Evolutionary conservation across 2,797 vertebrate species (phyloP).

Genomic region (Chaenodraco wilsoni): DNA sequence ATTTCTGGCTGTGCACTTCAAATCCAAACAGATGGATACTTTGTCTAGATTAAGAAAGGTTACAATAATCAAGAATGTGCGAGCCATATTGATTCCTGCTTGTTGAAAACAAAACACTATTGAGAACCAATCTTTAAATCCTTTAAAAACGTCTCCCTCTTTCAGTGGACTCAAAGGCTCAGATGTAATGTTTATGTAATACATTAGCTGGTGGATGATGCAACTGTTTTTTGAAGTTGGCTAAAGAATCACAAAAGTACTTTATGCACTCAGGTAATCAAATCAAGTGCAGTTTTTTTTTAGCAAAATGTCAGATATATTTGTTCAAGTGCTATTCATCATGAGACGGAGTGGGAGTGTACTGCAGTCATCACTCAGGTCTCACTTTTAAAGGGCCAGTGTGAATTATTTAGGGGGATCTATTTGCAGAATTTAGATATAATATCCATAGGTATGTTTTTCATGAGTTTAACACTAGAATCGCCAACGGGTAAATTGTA

Average conservation of each 20-base stretch:
- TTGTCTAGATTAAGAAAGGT: conserved; percentile 18
- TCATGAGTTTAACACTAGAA: too few species aligned
- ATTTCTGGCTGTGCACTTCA: conserved; percentile 1
- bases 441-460: too few species aligned
- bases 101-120: conserved; percentile 12
- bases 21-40: conserved; percentile 8
- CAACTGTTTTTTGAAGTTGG: conserved; percentile 17
- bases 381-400: not conserved
- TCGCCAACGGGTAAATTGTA: too few species aligned
- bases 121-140: conserved; percentile 8
- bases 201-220: conserved; percentile 31
- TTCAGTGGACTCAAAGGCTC: conserved; percentile 24
- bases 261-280: conserved; percentile 40
- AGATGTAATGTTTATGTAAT: conserved; percentile 10
- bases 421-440: too few species aligned
- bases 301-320: conserved; percentile 9
- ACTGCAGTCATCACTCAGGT: not conserved
- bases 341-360: not conserved
- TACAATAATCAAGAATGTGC: not conserved
- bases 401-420: too few species aligned
- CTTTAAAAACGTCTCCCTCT: conserved; percentile 17
- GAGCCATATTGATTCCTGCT: conserved; percentile 9
- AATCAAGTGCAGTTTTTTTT: conserved; percentile 34
- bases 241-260: conserved; percentile 23
- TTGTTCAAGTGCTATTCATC: conserved; percentile 31